A percentile compares a stretch with the other conserved stretches of the same genome.
Conservation (phyloP, 2,888 invertebrate genomes). For the Germaria angustata region DNA sequence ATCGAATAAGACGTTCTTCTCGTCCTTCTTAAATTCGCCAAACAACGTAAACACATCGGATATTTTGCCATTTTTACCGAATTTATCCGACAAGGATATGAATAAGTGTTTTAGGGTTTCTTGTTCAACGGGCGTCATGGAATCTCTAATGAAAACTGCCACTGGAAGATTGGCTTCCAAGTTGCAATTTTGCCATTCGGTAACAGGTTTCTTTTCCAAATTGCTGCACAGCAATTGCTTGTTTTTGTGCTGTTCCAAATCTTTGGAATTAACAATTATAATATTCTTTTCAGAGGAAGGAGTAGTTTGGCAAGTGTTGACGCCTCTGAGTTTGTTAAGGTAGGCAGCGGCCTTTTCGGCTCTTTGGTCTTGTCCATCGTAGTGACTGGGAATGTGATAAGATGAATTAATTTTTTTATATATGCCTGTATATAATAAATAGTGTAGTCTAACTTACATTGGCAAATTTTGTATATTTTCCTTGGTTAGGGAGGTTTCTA, state of each 20-base stretch:
- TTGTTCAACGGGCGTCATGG: constrained; percentile 74
- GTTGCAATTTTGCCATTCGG: constrained; percentile 76
- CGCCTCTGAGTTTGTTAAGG: constrained; percentile 75
- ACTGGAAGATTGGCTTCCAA: constrained; percentile 77
- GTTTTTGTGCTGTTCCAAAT: constrained; percentile 75
- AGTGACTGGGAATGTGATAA: too few species aligned
- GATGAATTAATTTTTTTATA: neutral
- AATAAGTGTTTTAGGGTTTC: constrained; percentile 78
- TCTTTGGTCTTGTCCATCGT: constrained; percentile 73
- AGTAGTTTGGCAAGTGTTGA: constrained; percentile 72
- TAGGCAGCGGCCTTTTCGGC: constrained; percentile 76
- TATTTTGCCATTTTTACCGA: constrained; percentile 74
- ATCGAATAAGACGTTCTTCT: constrained; percentile 76
- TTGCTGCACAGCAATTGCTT: constrained; percentile 77
- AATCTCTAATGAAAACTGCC: constrained; percentile 74
- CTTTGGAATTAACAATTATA: constrained; percentile 73
- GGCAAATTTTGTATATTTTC: constrained; percentile 73
- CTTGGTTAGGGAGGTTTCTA: constrained; percentile 72
- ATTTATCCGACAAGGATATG: constrained; percentile 75
- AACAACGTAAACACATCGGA: constrained; percentile 79
- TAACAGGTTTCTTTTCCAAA: constrained; percentile 75
- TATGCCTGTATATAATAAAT: neutral
- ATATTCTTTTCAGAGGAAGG: constrained; percentile 73
- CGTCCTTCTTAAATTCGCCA: constrained; percentile 74
- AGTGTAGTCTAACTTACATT: constrained; percentile 72